A percentile compares a stretch with the other conserved stretches of the same genome.
Evolutionary conservation across 2,888 invertebrate genomes (phyloP).

Genomic region (Drosophila ezoana): DNA sequence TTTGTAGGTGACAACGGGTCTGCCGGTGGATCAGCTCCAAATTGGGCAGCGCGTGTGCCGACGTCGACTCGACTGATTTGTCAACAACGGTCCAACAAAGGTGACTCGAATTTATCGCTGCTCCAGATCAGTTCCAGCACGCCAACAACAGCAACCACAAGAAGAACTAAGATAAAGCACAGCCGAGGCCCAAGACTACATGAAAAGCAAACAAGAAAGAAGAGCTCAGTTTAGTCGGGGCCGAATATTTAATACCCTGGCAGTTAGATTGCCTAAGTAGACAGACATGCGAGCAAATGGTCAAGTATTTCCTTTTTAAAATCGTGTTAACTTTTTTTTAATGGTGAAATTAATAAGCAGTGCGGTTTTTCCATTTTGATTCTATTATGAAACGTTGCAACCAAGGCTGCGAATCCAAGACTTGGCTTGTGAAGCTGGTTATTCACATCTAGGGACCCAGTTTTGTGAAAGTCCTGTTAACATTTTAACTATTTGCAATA

Average conservation of each 20-base stretch:
- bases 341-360: too few relatives aligned
- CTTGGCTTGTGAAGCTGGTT: too few relatives aligned
- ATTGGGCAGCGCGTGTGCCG: conserved; percentile 70
- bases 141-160: conserved; percentile 44
- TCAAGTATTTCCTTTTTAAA: too few relatives aligned
- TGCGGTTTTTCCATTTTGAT: too few relatives aligned
- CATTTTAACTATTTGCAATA: too few relatives aligned
- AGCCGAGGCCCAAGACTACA: conserved; percentile 20
- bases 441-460: too few relatives aligned
- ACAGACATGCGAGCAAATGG: too few relatives aligned
- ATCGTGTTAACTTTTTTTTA: too few relatives aligned
- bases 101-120: conserved; percentile 71
- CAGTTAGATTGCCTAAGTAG: neutral
- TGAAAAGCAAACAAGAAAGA: conserved; percentile 6
- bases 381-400: too few relatives aligned
- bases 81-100: conserved; percentile 76
- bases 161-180: conserved; percentile 46
- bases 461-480: too few relatives aligned
- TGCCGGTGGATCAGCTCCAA: conserved; percentile 16
- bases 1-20: conserved; percentile 77
- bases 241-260: conserved; percentile 9
- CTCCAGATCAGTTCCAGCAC: conserved; percentile 71
- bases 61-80: conserved; percentile 66
- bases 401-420: too few relatives aligned
- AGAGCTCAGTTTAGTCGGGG: neutral